A percentile compares a stretch with the other conserved stretches of the same genome.
Evolutionary conservation across 2,113 vertebrate species (phyloP).

Genomic region (Odontophorus gujanensis): DNA sequence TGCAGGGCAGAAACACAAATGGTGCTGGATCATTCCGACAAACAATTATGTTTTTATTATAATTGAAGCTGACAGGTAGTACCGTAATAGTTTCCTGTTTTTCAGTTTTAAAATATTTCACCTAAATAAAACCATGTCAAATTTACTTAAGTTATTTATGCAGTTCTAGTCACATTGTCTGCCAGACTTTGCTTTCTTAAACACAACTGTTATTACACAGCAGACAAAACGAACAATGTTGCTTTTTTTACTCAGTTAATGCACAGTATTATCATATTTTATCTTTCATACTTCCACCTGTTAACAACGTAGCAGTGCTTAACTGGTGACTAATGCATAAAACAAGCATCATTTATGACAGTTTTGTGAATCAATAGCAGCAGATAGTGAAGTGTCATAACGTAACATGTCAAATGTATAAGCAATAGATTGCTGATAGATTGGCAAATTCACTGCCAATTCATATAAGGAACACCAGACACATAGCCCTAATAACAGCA

Average conservation of each 20-base stretch:
- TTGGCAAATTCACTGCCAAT: background rate
- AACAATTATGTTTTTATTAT: slow-evolving; percentile 6
- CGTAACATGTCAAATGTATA: background rate
- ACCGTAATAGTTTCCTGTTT: slow-evolving; percentile 54
- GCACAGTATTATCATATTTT: background rate
- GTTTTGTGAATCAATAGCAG: background rate
- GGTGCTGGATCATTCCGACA: slow-evolving; percentile 1
- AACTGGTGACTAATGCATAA: background rate
- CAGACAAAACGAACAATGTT: background rate
- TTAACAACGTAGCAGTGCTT: background rate
- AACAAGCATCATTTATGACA: background rate
- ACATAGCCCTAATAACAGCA: background rate
- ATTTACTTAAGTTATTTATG: slow-evolving; percentile 5
- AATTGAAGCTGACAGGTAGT: slow-evolving; percentile 33
- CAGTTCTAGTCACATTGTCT: background rate
- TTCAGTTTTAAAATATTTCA: slow-evolving; percentile 30
- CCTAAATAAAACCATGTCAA: slow-evolving; percentile 32
- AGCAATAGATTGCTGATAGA: background rate
- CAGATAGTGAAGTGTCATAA: background rate
- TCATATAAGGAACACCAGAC: background rate
- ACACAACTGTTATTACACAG: background rate
- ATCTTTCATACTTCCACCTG: background rate
- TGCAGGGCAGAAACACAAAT: slow-evolving; percentile 16
- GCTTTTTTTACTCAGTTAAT: background rate
- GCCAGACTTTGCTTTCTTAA: background rate